Conservation (phyloP, 2,888 invertebrate species). For the Mylabris sibirica region DNA sequence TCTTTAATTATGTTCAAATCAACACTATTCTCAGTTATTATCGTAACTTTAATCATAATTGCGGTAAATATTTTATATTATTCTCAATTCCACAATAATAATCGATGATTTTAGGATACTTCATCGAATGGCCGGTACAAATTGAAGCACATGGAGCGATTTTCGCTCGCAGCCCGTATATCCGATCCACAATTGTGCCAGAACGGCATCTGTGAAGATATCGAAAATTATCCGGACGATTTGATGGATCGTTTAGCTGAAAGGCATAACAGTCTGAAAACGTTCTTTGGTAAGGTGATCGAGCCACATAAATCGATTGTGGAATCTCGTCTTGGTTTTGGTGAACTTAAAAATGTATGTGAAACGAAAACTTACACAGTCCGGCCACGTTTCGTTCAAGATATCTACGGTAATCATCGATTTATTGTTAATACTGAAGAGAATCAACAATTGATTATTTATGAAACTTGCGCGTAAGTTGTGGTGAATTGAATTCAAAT, state of each 20-base stretch:
- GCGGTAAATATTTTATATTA: background rate
- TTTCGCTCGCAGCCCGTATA: background rate
- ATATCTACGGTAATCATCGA: background rate
- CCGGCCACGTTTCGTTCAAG: background rate
- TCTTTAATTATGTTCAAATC: background rate
- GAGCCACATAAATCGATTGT: background rate
- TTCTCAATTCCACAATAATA: background rate
- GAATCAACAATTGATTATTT: slow-evolving; percentile 7
- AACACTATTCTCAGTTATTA: background rate
- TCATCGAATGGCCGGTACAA: background rate
- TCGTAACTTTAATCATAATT: background rate
- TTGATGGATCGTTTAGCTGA: background rate
- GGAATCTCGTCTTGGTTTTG: background rate
- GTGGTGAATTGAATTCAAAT: background rate
- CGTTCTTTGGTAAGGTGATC: background rate
- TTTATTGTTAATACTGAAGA: slow-evolving; percentile 1
- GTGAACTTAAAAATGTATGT: background rate
- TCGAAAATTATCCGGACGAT: background rate
- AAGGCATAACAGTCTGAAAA: background rate
- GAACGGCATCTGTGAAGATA: background rate
- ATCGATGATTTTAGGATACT: background rate
- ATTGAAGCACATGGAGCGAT: background rate
- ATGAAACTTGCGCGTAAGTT: slow-evolving; percentile 9
- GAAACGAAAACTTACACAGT: background rate
- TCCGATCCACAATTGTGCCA: background rate